A percentile compares a stretch with the other conserved stretches of the same genome.
Conservation (phyloP, 2,113 vertebrate genomes). For the Gasterosteus nipponicus region DNA sequence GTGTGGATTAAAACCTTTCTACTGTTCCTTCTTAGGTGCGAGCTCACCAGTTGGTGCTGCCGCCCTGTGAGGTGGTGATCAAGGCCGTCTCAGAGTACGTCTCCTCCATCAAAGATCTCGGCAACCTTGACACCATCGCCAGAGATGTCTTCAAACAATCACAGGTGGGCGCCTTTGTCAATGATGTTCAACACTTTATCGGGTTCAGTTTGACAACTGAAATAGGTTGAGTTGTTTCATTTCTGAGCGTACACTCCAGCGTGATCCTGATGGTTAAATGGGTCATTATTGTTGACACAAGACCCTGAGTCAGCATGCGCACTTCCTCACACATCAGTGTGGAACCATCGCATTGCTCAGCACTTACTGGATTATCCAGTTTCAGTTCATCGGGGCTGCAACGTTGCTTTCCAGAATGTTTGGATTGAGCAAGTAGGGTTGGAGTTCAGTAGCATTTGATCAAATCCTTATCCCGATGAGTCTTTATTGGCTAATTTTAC, state of each 20-base stretch:
- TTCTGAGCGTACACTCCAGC: neutral
- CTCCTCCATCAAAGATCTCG: conserved; percentile 89
- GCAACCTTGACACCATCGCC: conserved; percentile 88
- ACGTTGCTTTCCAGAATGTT: neutral
- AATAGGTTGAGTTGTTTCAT: neutral
- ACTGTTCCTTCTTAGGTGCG: conserved; percentile 80
- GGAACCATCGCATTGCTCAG: neutral
- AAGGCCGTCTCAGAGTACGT: conserved; percentile 94
- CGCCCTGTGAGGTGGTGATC: conserved; percentile 93
- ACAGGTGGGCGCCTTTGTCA: conserved; percentile 78
- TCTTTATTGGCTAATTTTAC: neutral
- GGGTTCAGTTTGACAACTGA: neutral
- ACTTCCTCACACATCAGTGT: conserved; percentile 26
- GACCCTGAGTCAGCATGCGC: conserved; percentile 29
- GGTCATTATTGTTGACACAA: conserved; percentile 33
- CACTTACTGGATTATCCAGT: neutral
- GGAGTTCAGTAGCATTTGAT: conserved; percentile 6
- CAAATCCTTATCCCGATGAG: neutral
- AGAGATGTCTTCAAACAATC: conserved; percentile 95
- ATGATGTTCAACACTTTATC: neutral
- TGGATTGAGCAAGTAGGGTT: neutral
- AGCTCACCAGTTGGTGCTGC: conserved; percentile 92
- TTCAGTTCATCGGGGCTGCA: neutral
- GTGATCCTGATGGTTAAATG: conserved; percentile 1
- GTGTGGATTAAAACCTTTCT: neutral